A percentile compares a stretch with the other conserved stretches of the same genome.
Conservation (phyloP, 35 echinoderm and acorn worm species). For the Lytechinus variegatus region DNA sequence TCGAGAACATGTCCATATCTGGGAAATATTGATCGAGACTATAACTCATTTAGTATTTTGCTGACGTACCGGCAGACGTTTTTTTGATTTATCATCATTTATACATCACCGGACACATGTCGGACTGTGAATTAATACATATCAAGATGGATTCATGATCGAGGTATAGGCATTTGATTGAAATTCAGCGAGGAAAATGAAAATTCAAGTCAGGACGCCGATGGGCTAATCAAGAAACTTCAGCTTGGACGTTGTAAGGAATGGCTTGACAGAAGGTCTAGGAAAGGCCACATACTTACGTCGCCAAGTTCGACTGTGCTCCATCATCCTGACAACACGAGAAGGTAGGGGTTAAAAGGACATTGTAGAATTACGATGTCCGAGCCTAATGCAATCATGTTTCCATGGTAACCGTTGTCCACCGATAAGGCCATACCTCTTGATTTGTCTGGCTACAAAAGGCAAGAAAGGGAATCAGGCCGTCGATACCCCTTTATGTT, state of each 20-base stretch:
- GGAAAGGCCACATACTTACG: background rate
- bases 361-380: constrained; percentile 3
- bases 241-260: background rate
- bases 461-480: background rate
- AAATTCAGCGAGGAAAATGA: background rate
- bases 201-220: background rate
- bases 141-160: background rate
- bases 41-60: background rate
- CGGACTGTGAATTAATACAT: background rate
- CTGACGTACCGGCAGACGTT: background rate
- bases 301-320: background rate
- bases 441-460: background rate
- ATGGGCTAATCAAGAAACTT: background rate
- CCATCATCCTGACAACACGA: background rate
- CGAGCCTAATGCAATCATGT: constrained; percentile 1
- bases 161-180: background rate
- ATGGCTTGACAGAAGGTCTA: background rate
- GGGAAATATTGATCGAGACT: background rate
- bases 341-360: constrained; percentile 10
- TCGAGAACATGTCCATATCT: background rate
- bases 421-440: background rate
- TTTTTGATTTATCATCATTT: constrained; percentile 2
- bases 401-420: background rate
- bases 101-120: background rate
- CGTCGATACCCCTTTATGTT: background rate